Evolutionary conservation across 2,888 invertebrate species (phyloP).

Genomic region (Cantharis rufa): DNA sequence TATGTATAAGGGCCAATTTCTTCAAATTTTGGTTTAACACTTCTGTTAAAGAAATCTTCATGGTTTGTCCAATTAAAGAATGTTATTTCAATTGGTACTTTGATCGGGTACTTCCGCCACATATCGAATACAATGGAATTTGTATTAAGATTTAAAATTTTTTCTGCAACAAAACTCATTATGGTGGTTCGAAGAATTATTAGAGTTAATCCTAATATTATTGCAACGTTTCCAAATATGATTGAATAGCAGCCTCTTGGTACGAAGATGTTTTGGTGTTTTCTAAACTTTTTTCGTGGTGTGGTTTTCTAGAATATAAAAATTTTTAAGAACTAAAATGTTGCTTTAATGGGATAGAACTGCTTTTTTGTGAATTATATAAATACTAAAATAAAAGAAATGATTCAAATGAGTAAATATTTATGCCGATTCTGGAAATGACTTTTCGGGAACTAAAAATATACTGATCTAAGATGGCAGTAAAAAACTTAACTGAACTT

Average conservation of each 20-base stretch:
- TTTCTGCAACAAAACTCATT: background rate
- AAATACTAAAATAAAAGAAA: too few species aligned
- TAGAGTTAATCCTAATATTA: background rate
- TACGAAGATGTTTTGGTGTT: too few species aligned
- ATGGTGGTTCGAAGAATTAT: background rate
- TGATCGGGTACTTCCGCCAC: background rate
- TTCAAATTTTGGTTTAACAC: slow-evolving; percentile 62
- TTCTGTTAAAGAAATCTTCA: slow-evolving; percentile 60
- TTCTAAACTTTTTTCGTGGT: too few species aligned
- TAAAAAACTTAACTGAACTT: too few species aligned
- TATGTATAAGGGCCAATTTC: slow-evolving; percentile 69
- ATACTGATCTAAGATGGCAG: too few species aligned
- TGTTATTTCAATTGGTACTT: slow-evolving; percentile 38
- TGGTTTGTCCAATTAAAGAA: slow-evolving; percentile 53
- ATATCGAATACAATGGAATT: background rate
- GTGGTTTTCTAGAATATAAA: too few species aligned
- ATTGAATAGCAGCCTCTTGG: background rate
- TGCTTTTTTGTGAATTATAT: too few species aligned
- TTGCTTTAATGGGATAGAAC: too few species aligned
- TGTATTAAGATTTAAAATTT: background rate
- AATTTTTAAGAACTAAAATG: too few species aligned
- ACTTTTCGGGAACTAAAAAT: too few species aligned
- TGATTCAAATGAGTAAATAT: too few species aligned
- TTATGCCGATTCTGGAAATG: too few species aligned
- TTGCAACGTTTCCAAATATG: background rate